Conservation (phyloP, 2,113 vertebrate species). For the Mionectes macconnelli region DNA sequence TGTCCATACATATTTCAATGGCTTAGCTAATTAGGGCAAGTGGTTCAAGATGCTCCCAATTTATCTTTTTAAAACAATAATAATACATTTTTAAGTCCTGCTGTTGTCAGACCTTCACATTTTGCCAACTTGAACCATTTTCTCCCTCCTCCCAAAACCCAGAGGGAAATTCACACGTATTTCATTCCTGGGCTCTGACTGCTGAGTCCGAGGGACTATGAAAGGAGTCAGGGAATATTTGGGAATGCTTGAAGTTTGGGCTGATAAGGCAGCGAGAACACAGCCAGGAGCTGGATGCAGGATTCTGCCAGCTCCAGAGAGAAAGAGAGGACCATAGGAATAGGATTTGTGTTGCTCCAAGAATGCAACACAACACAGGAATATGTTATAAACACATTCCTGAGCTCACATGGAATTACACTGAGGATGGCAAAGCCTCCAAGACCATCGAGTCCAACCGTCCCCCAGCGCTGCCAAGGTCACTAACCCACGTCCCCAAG, state of each 20-base stretch:
- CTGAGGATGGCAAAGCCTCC: neutral
- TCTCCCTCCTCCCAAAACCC: constrained; percentile 12
- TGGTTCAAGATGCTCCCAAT: constrained; percentile 49
- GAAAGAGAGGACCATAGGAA: neutral
- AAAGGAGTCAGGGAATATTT: neutral
- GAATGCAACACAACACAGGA: neutral
- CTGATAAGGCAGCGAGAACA: neutral
- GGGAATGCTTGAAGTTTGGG: neutral
- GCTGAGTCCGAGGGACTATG: neutral
- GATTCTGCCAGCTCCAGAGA: neutral
- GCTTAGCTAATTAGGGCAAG: neutral
- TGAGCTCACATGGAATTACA: neutral
- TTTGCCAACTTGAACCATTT: neutral
- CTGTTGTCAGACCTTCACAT: neutral
- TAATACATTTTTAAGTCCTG: neutral
- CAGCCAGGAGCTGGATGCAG: neutral
- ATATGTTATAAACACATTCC: accelerated
- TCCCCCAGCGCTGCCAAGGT: neutral
- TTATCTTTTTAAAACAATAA: neutral
- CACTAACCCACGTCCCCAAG: neutral
- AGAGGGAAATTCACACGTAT: neutral
- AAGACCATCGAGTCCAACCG: neutral
- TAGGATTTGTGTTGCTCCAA: neutral
- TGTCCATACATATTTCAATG: neutral
- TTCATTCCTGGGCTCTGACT: neutral